phyloP scores from a whole-genome alignment of 2,888 invertebrate genomes.

The Oscheius sp. region DNA sequence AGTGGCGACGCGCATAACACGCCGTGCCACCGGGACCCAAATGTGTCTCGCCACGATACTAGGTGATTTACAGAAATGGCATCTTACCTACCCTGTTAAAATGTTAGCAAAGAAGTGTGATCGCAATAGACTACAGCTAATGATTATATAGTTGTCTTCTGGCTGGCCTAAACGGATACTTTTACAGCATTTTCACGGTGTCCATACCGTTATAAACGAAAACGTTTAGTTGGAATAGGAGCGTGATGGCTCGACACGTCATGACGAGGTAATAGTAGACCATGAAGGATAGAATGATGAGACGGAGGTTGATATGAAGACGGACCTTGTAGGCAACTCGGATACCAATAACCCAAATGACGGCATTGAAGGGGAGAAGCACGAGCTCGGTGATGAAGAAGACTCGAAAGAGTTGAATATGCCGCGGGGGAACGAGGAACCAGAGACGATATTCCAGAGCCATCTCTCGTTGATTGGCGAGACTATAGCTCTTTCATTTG shows the following conservation, averaged over 20 bases:
- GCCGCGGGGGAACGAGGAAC: slow-evolving; percentile 3
- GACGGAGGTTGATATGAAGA: slow-evolving; percentile 27
- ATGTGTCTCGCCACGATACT: no score
- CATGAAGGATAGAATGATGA: background rate
- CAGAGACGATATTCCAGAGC: slow-evolving; percentile 1
- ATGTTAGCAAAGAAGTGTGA: slow-evolving; percentile 27
- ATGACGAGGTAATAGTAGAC: slow-evolving; percentile 8
- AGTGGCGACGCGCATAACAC: no score
- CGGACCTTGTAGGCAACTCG: slow-evolving; percentile 6
- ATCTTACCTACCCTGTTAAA: slow-evolving; percentile 12
- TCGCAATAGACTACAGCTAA: slow-evolving; percentile 13
- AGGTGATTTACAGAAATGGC: no score
- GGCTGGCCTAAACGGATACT: slow-evolving; percentile 3
- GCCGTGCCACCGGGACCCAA: no score
- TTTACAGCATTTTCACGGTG: background rate
- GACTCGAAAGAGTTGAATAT: slow-evolving; percentile 8
- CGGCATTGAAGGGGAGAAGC: slow-evolving; percentile 11
- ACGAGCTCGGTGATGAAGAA: slow-evolving; percentile 21
- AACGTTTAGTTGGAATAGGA: slow-evolving; percentile 12
- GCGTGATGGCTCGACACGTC: background rate
- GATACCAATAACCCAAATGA: slow-evolving; percentile 8
- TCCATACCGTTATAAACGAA: slow-evolving; percentile 3
- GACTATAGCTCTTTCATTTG: no score
- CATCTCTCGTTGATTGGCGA: no score
- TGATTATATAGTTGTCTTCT: slow-evolving; percentile 7